Evolutionary conservation across 2,113 vertebrate species (phyloP).

Genomic region (Zosterops borbonicus): DNA sequence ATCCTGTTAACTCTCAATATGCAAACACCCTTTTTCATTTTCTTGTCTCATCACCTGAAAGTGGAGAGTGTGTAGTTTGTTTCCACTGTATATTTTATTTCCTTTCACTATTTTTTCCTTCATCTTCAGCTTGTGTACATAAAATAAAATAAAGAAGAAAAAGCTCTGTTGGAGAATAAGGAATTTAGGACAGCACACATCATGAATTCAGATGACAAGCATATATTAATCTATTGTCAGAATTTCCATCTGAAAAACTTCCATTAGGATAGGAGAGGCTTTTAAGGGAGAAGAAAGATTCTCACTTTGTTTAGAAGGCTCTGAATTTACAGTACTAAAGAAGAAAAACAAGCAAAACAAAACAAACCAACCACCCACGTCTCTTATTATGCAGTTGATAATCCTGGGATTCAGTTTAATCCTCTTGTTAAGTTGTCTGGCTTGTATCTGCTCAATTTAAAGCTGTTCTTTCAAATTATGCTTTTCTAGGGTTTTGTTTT

Average conservation of each 20-base stretch:
- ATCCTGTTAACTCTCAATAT: background rate
- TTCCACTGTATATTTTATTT: background rate
- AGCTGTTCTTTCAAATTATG: slow-evolving; percentile 13
- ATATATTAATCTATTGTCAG: background rate
- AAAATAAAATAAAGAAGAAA: background rate
- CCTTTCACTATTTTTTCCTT: background rate
- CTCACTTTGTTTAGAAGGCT: background rate
- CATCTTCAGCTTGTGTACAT: background rate
- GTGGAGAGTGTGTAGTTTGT: background rate
- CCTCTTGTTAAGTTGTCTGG: slow-evolving; percentile 24
- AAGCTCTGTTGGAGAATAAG: background rate
- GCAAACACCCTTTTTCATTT: background rate
- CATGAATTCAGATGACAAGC: background rate
- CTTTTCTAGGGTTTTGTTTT: background rate
- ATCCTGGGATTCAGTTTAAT: slow-evolving; percentile 30
- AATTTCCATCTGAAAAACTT: background rate
- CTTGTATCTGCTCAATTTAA: slow-evolving; percentile 20
- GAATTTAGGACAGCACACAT: background rate
- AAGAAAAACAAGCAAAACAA: background rate
- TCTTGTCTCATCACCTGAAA: background rate
- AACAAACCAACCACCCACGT: background rate
- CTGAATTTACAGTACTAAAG: background rate
- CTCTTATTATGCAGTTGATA: slow-evolving; percentile 3
- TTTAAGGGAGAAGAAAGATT: background rate
- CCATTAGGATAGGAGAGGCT: background rate